phyloP scores from a whole-genome alignment of 2,888 invertebrate species.

The Cheilosia vernalis region DNA sequence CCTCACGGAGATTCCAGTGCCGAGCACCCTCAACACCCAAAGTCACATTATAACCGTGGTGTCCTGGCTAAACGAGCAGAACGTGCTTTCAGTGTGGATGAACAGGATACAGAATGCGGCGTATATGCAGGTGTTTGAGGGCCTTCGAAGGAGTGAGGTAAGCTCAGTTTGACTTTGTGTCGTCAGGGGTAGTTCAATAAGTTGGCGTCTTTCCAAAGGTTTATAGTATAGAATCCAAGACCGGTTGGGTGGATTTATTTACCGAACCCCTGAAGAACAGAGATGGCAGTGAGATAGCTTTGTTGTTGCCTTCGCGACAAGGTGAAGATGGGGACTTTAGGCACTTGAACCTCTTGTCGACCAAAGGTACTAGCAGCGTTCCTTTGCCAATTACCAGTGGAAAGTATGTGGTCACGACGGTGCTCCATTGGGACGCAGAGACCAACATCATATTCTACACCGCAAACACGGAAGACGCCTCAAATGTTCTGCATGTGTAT shows the following conservation, averaged over 20 bases:
- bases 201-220: conserved; percentile 74
- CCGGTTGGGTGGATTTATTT: conserved; percentile 92
- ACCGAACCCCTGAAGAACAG: conserved; percentile 88
- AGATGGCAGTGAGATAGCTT: conserved; percentile 87
- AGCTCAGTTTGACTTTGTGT: conserved; percentile 7
- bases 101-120: conserved; percentile 93
- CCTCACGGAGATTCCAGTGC: conserved; percentile 79
- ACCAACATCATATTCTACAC: conserved; percentile 91
- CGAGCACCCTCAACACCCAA: conserved; percentile 80
- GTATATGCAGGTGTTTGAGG: conserved; percentile 86
- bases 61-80: conserved; percentile 89
- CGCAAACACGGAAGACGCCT: conserved; percentile 90
- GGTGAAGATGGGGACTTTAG: conserved; percentile 85
- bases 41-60: conserved; percentile 86
- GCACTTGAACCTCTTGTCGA: conserved; percentile 86
- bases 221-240: conserved; percentile 80
- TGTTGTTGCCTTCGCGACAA: conserved; percentile 88
- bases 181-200: neutral
- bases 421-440: conserved; percentile 89
- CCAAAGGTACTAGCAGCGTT: conserved; percentile 79
- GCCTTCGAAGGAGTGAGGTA: conserved; percentile 80
- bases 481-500: conserved; percentile 92
- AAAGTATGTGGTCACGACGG: conserved; percentile 88
- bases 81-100: conserved; percentile 92
- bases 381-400: conserved; percentile 86